Evolutionary conservation across 2,797 vertebrate species (phyloP), one percentile per base, ranked within the genome.

Genomic region (Scyliorhinus canicula): DNA sequence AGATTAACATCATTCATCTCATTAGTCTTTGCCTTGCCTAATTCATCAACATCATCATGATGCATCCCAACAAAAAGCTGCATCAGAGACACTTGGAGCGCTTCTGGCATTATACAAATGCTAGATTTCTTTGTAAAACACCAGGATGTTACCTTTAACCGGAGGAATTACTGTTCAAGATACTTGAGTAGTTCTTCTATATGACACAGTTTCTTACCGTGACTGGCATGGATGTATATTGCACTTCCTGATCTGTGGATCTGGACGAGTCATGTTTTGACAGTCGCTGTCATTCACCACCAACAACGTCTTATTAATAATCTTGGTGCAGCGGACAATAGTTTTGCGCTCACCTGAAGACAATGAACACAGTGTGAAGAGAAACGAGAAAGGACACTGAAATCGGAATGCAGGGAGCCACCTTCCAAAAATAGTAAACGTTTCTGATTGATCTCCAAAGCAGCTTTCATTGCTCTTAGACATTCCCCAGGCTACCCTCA

Each of bases 141-240:
- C 77, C 26, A 11, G 50, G 8, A 28, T 9, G 50, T 85, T 90
- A 79, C 16, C 40, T 82, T 44, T 90, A 55, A 31, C 93, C 55
- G 31, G 28, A 19, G 67, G 67, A 94, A 55, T 35, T 14, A n/a
- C 8, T 94, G 44, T 21, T 47, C 47, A 74, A 16, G 47, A 12
- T 35, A 55, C 0, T 74, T 94, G 50, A 67, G 35, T 63, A 35
- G 86, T 50, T 55, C 57, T 74, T 40, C 2, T 11, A 11, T 40
- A 77, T 93, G 16, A 60, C 60, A 91, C 57, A 28, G 74, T 52
- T 47, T 95, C 97, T 97, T 97, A 99, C 99, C 98, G 96, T 96
- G 98, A 98, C 96, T 98, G 98, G 97, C 99, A 99, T 55, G 97
- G 97, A 95, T 99, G 98, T n/a, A 96, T 95, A 96, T 99, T 99